phyloP scores from a whole-genome alignment of 2,888 invertebrate species.

The Drosophila demipolita region DNA sequence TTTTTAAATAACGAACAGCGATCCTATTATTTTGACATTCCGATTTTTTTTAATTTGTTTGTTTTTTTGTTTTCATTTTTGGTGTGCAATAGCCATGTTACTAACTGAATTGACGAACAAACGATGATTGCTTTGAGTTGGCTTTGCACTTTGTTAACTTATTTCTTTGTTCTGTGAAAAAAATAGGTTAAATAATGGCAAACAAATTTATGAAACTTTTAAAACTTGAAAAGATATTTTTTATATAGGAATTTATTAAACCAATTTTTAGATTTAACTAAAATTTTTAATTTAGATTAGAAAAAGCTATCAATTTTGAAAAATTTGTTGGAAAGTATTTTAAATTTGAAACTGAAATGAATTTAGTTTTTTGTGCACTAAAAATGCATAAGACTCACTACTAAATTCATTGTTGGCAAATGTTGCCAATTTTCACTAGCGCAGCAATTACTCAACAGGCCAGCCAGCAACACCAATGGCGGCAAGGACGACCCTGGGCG shows the following conservation, averaged over 20 bases:
- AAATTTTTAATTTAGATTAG: too few species aligned
- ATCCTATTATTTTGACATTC: neutral
- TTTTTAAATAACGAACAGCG: neutral
- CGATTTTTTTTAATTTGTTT: neutral
- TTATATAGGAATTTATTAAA: neutral
- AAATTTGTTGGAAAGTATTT: too few species aligned
- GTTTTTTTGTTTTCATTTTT: neutral
- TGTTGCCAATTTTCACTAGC: conserved; percentile 57
- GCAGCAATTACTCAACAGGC: conserved; percentile 63
- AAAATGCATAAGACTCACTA: conserved; percentile 1
- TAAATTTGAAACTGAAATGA: neutral
- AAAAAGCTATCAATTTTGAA: too few species aligned
- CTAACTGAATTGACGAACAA: conserved; percentile 6
- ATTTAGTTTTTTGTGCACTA: neutral
- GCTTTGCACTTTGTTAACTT: conserved; percentile 4
- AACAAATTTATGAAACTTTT: neutral
- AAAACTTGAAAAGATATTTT: neutral
- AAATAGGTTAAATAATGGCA: neutral
- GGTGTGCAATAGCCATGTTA: conserved; percentile 16
- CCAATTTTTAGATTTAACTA: too few species aligned
- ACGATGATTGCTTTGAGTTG: conserved; percentile 11
- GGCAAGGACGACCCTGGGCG: conserved; percentile 32
- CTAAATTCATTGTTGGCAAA: conserved; percentile 25
- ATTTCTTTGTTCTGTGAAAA: neutral
- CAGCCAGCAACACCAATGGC: conserved; percentile 18